Conservation (phyloP, 1,140 invertebrate species). For the Anastrepha obliqua region DNA sequence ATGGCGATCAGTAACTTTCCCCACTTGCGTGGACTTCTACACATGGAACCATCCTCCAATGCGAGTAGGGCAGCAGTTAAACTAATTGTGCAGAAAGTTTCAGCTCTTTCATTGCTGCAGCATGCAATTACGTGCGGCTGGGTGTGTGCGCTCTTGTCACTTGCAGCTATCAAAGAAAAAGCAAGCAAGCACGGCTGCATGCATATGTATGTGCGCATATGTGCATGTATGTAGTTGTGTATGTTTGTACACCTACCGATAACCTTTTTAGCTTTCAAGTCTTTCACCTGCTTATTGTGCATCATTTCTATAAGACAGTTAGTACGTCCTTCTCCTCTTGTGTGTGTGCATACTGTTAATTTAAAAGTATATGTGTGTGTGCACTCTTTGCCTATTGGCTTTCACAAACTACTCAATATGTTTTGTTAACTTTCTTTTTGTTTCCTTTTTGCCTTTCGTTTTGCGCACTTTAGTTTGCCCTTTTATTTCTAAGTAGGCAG, state of each 20-base stretch:
- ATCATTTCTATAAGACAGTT: background rate
- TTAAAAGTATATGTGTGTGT: background rate
- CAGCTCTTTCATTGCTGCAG: background rate
- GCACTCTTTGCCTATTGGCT: background rate
- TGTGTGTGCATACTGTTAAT: background rate
- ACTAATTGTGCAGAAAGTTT: slow-evolving; percentile 28
- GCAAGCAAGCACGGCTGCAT: background rate
- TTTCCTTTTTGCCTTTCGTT: background rate
- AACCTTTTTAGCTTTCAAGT: background rate
- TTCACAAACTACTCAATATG: background rate
- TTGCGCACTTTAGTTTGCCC: background rate
- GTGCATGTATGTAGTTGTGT: too few relatives aligned
- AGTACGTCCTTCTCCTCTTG: background rate
- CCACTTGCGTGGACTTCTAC: too few relatives aligned
- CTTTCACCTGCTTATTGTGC: slow-evolving; percentile 27
- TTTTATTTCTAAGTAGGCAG: background rate
- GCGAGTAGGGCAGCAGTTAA: background rate
- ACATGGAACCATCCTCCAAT: too few relatives aligned
- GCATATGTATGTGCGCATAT: background rate
- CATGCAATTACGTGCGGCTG: background rate
- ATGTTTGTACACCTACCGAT: background rate
- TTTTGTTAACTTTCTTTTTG: slow-evolving; percentile 9
- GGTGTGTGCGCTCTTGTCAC: too few relatives aligned
- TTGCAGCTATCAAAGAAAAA: too few relatives aligned
- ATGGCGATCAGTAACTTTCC: too few relatives aligned